phyloP scores from a whole-genome alignment of 1,140 invertebrate species.

The Hydropsyche tenuis region DNA sequence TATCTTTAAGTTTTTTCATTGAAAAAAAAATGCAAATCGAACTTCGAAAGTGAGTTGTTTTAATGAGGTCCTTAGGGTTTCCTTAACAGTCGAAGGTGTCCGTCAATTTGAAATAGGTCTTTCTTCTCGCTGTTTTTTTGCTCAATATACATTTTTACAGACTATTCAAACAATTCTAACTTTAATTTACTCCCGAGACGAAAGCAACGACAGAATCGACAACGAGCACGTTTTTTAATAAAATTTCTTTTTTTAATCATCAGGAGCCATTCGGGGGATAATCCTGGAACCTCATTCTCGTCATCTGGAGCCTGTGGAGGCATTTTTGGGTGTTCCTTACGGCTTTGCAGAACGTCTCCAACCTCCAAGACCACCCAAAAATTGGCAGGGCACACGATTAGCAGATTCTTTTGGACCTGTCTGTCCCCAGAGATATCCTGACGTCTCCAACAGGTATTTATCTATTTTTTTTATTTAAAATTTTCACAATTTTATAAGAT shows the following conservation, averaged over 20 bases:
- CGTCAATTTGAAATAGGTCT: slow-evolving; percentile 22
- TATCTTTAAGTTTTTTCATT: too few species aligned
- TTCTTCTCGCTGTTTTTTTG: background rate
- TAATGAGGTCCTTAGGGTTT: slow-evolving; percentile 25
- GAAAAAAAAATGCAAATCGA: too few species aligned
- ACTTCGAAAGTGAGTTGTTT: slow-evolving; percentile 11
- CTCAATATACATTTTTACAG: slow-evolving; percentile 7
- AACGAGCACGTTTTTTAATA: background rate
- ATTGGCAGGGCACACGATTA: slow-evolving; percentile 75
- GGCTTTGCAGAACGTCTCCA: slow-evolving; percentile 77
- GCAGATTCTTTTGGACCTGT: slow-evolving; percentile 78
- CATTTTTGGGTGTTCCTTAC: slow-evolving; percentile 84
- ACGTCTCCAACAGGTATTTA: slow-evolving; percentile 69
- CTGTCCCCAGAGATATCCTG: slow-evolving; percentile 78
- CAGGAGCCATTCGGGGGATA: slow-evolving; percentile 72
- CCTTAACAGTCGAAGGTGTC: slow-evolving; percentile 18
- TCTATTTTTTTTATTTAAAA: background rate
- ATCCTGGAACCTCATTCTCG: slow-evolving; percentile 77
- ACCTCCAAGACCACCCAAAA: slow-evolving; percentile 69
- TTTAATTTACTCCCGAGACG: background rate
- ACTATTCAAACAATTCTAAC: background rate
- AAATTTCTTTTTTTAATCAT: slow-evolving; percentile 29
- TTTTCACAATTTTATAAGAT: background rate
- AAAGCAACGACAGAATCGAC: background rate
- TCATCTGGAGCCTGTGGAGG: slow-evolving; percentile 80